Evolutionary conservation across 2,888 invertebrate species (phyloP).

Genomic region (Oeneis ivallda): DNA sequence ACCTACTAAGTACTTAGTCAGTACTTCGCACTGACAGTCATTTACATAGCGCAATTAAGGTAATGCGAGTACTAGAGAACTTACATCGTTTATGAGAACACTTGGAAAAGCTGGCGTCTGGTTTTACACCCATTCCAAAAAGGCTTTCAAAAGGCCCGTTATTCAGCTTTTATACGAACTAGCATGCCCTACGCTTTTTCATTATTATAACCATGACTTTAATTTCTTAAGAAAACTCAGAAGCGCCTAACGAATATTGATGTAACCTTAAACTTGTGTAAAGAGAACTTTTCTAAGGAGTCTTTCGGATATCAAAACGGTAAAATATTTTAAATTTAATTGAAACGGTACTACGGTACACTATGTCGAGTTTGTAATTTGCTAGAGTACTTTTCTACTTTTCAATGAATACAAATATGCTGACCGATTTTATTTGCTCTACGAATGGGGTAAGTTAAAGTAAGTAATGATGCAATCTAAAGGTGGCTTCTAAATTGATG

Average conservation of each 20-base stretch:
- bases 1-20: too few species aligned
- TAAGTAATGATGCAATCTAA: background rate
- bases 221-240: slow-evolving; percentile 19
- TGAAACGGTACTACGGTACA: background rate
- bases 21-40: slow-evolving; percentile 19
- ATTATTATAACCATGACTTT: slow-evolving; percentile 12
- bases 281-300: slow-evolving; percentile 9
- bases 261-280: slow-evolving; percentile 1
- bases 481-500: too few species aligned
- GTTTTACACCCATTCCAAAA: slow-evolving; percentile 1
- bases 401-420: background rate
- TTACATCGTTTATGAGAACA: slow-evolving; percentile 16
- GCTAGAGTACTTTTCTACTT: background rate
- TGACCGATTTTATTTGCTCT: background rate
- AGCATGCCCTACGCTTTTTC: background rate
- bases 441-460: background rate
- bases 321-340: slow-evolving; percentile 7
- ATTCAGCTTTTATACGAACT: slow-evolving; percentile 5
- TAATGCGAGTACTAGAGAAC: slow-evolving; percentile 22
- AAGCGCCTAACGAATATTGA: slow-evolving; percentile 3
- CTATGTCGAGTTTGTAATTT: slow-evolving; percentile 1
- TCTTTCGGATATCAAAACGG: background rate
- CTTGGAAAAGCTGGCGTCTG: slow-evolving; percentile 12
- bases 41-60: slow-evolving; percentile 28
- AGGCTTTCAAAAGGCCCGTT: background rate